Conservation (phyloP, 2,797 vertebrate species). For the Coendou prehensilis region DNA sequence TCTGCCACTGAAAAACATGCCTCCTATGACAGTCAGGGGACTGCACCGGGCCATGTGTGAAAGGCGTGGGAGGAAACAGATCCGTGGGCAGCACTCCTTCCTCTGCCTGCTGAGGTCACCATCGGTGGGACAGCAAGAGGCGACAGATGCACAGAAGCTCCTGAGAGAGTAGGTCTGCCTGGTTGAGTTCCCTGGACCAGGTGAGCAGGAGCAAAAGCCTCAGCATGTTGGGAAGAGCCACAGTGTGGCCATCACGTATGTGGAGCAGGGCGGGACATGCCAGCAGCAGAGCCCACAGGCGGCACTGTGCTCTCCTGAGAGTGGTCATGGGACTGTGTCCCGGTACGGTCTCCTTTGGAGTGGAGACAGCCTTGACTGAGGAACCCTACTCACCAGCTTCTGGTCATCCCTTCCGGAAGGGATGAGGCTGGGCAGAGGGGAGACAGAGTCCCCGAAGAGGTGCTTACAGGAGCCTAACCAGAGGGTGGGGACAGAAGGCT, state of each 20-base stretch:
- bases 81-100: accelerated
- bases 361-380: background rate
- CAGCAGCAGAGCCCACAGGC: background rate
- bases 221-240: background rate
- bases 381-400: background rate
- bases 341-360: background rate
- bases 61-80: background rate
- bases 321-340: accelerated
- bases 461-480: too few species aligned
- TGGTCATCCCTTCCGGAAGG: too few species aligned
- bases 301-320: accelerated
- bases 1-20: background rate
- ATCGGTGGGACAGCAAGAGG: accelerated
- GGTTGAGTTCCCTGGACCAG: accelerated
- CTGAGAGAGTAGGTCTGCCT: background rate
- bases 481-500: too few species aligned
- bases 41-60: accelerated
- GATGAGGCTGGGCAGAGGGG: accelerated
- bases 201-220: accelerated
- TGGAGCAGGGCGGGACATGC: background rate
- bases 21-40: accelerated
- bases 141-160: accelerated
- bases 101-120: accelerated
- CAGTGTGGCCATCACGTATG: background rate
- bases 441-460: background rate